phyloP scores from a whole-genome alignment of 2,113 vertebrate species.

The Paratilapia polleni region DNA sequence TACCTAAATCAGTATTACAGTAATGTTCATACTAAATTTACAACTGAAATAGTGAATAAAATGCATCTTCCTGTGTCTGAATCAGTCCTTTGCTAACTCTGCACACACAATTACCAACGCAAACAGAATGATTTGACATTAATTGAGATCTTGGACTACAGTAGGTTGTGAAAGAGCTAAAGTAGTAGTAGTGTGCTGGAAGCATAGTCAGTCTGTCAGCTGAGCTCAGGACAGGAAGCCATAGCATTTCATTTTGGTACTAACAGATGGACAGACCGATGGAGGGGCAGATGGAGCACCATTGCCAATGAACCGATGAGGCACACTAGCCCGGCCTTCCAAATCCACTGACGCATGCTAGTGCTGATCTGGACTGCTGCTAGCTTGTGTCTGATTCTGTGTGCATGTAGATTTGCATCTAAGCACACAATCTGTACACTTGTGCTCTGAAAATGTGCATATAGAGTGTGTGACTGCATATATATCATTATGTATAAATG shows the following conservation, averaged over 20 bases:
- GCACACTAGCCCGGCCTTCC: slow-evolving; percentile 40
- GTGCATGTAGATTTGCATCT: neutral
- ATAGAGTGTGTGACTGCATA: neutral
- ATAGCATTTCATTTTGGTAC: slow-evolving; percentile 31
- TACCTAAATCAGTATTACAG: neutral
- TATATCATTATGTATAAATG: neutral
- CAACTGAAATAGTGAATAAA: neutral
- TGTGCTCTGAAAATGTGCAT: slow-evolving; percentile 12
- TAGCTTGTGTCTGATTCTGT: slow-evolving; percentile 21
- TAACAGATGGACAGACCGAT: slow-evolving; percentile 62
- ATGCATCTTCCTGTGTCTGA: neutral
- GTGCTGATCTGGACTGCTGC: slow-evolving; percentile 52
- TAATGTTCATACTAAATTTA: neutral
- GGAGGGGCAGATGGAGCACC: slow-evolving; percentile 56
- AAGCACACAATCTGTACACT: neutral
- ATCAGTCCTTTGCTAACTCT: neutral
- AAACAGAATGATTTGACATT: slow-evolving; percentile 9
- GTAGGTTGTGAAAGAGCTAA: slow-evolving; percentile 1
- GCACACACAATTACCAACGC: neutral
- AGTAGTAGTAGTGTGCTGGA: slow-evolving; percentile 2
- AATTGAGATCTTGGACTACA: neutral
- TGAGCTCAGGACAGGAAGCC: slow-evolving; percentile 17
- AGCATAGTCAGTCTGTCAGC: slow-evolving; percentile 24
- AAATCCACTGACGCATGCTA: slow-evolving; percentile 52
- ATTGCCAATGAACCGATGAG: slow-evolving; percentile 56